Base-by-base conservation (phyloP, 2,888 invertebrate species). In the Drosophila lutescens region DNA sequence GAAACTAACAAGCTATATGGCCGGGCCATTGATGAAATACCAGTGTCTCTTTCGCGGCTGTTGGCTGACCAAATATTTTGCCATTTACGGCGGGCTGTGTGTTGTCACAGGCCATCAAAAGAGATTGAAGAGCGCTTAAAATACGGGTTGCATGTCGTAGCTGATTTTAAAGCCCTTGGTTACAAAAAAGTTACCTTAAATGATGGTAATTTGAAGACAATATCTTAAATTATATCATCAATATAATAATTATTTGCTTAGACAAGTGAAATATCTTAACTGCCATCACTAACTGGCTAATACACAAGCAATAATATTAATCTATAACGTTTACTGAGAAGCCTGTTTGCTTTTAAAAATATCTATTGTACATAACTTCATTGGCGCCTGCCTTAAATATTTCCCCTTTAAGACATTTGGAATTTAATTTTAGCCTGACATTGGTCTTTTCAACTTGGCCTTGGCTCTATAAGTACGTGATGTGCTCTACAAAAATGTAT, bases 1-100 rank as follows among this genome's bases (percentile, higher is more conserved):
- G 12, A 63, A 63, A 50, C 44, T n/a, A 12, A 6, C 47, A 20
- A 13, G 23, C 46, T 53, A 47, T 53, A 47, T 53, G 65, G 65
- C 44, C 51, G 26, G 34, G 53, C 53, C 65, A 74, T 80, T 78
- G 57, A 70, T 59, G 69, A 77, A 77, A 77, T 77, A 77, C 70
- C 60, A 23, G 34, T 49, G 34, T 43, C 40, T 56, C 46, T 58
- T 36, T 50, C 20, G 34, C 40, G 53, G 20, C 60, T 49, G 23
- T 63, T 20, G 17, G 41, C 47, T 43, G 20, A 53, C 38, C 51
- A 51, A 44, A 51, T 55, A 49, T 47, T 55, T 46, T 60, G 38
- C 46, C 53, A 50, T 46, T 61, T 70, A 60, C 66, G 50, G 38
- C 32, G 17, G 75, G 61, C 69, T 79, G 73, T 71, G 66, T 71